phyloP scores from a whole-genome alignment of 2,797 vertebrate genomes.

The Peromyscus aztecus region DNA sequence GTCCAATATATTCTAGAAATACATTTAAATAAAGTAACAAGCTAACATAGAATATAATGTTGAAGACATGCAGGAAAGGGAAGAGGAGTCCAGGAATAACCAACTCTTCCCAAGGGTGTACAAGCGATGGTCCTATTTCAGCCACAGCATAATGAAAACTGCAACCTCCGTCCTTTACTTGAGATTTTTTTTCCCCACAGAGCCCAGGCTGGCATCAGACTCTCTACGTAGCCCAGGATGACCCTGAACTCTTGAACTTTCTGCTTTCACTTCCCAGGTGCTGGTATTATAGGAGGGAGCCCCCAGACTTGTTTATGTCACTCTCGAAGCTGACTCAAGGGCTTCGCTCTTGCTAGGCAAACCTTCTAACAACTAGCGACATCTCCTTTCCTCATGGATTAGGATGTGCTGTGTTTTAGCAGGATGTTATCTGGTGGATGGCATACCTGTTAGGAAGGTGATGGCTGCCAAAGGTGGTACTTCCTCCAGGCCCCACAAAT shows the following conservation, averaged over 20 bases:
- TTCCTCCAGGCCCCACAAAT: constrained; percentile 97
- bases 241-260: neutral
- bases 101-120: neutral
- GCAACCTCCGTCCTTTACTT: neutral
- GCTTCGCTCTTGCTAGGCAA: neutral
- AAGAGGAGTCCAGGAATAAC: neutral
- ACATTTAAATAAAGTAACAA: constrained; percentile 41
- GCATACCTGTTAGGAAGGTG: constrained; percentile 95
- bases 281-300: neutral
- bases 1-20: constrained; percentile 6
- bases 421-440: constrained; percentile 1
- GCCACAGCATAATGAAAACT: neutral
- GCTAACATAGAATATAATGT: neutral
- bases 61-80: constrained; percentile 21
- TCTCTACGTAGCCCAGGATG: neutral
- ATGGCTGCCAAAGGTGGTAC: constrained; percentile 96
- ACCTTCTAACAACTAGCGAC: neutral
- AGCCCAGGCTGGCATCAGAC: neutral
- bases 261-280: neutral
- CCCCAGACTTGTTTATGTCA: neutral
- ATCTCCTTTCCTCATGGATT: neutral
- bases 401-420: neutral
- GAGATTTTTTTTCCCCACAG: neutral
- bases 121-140: neutral
- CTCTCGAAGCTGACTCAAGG: neutral